Conservation (phyloP, 2,888 invertebrate species). For the Leuctra nigra region DNA sequence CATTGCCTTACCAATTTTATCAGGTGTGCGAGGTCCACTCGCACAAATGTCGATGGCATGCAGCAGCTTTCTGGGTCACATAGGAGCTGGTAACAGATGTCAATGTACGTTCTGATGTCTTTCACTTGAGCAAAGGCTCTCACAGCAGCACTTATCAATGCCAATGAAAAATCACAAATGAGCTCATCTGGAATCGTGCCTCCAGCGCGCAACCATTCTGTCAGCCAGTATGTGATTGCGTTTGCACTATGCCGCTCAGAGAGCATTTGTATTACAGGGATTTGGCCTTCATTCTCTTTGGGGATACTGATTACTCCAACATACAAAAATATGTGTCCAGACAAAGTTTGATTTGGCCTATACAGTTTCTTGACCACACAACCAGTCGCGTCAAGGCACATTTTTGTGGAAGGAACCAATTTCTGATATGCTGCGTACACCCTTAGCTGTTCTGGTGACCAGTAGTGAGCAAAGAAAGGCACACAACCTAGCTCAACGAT, state of each 20-base stretch:
- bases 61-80: not conserved
- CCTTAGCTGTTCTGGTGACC: conserved; percentile 18
- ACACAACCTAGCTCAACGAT: conserved; percentile 22
- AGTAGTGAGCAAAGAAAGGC: conserved; percentile 25
- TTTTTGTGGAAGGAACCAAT: not conserved
- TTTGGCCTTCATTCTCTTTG: conserved; percentile 16
- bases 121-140: conserved; percentile 17
- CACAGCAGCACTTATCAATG: conserved; percentile 18
- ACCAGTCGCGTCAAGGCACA: conserved; percentile 24
- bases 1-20: conserved; percentile 21
- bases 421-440: conserved; percentile 17
- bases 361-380: conserved; percentile 17
- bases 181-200: conserved; percentile 18
- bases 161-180: conserved; percentile 19
- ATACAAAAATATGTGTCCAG: conserved; percentile 22
- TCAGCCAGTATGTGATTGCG: conserved; percentile 23
- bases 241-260: too few species aligned
- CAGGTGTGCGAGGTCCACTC: conserved; percentile 24
- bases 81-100: conserved; percentile 16
- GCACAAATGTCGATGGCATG: conserved; percentile 2
- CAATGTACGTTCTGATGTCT: conserved; percentile 12
- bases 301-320: conserved; percentile 18
- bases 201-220: conserved; percentile 21
- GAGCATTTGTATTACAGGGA: too few species aligned
- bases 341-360: not conserved